Base-by-base conservation (phyloP, 2,113 vertebrate species). In the Dicentrarchus labrax region DNA sequence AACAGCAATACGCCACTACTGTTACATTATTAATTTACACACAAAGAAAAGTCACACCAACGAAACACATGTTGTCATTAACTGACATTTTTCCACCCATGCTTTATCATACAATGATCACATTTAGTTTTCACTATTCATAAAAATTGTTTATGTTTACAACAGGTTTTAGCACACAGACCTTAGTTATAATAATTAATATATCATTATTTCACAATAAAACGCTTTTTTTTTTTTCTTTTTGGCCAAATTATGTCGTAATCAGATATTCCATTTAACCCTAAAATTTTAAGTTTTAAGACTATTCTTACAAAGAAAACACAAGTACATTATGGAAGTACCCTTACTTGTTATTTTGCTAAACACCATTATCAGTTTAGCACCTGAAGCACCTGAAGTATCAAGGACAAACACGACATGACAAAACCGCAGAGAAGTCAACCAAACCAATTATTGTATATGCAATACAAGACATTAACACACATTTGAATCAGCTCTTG, bases 1-100 rank as follows among this genome's bases (percentile, higher is more conserved):
- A 77, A 45, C 48, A 45, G 54, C 72, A 61, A 73, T 76, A 76
- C 73, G 57, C 62, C 21, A 13, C 21, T 2, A 47, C 48, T 48
- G 51, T 84, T 75, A 76, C 21, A 81, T 90, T 80, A 79, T 77
- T 73, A 30, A 83, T 80, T 78, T 68, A 72, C n/a, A 67, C 68
- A 9, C 77, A 68, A 73, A 80, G 50, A 62, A 50, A 48, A 86
- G 39, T 67, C 65, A 12, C 36, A 39, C 15, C 22, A 59, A 11
- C 19, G 6, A 30, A 30, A 30, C 30, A 30, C 39, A 41, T 72
- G 36, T 21, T 85, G 61, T 80, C 86, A 84, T 69, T 84, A 78
- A 70, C 62, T 59, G 77, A 41, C 62, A 74, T 4, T 59, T 69
- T 59, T 61, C 62, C 78, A 85, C 16, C 76, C 43, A 16, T 43